Percentiles rank a stretch among this genome's conserved stretches.
Evolutionary conservation across 1,140 invertebrate genomes (phyloP).

Genomic region (Batillaria attramentaria): DNA sequence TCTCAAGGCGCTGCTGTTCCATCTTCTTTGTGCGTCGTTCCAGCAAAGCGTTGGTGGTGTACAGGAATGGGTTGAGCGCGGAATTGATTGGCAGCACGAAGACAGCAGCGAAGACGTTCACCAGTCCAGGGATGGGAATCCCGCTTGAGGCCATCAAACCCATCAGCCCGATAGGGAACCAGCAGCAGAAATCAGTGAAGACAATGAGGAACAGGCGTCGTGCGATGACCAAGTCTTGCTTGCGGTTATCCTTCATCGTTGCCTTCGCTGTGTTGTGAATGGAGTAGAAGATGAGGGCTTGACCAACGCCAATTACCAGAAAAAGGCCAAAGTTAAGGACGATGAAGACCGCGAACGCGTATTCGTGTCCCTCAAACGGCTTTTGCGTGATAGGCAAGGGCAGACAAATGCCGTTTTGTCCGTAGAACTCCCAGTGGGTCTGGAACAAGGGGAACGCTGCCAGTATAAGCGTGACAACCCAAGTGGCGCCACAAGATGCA

Average conservation of each 20-base stretch:
- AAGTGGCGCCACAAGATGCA: conserved; percentile 13
- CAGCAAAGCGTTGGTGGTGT: no score
- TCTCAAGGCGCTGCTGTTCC: no score
- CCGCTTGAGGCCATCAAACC: conserved; percentile 41
- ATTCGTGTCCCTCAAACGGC: conserved; percentile 38
- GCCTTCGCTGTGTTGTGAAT: conserved; percentile 17
- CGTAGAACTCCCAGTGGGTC: conserved; percentile 41
- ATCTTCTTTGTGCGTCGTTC: no score
- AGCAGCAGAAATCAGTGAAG: conserved; percentile 42
- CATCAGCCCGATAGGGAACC: conserved; percentile 38
- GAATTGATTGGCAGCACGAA: conserved; percentile 51
- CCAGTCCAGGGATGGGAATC: conserved; percentile 39
- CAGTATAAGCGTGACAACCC: conserved; percentile 33
- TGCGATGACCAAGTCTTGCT: conserved; percentile 39
- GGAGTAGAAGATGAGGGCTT: conserved; percentile 40
- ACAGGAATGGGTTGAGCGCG: conserved; percentile 50
- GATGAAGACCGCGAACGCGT: conserved; percentile 44
- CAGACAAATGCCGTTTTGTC: conserved; percentile 45
- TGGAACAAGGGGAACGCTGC: conserved; percentile 24
- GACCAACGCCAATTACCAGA: conserved; percentile 41
- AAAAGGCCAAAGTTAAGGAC: conserved; percentile 45
- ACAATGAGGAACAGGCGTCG: conserved; percentile 36
- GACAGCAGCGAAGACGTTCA: conserved; percentile 46
- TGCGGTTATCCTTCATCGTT: neutral
- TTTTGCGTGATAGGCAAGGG: conserved; percentile 43